Base-by-base conservation (phyloP, 2,888 invertebrate species). In the Mythimna lalbum region DNA sequence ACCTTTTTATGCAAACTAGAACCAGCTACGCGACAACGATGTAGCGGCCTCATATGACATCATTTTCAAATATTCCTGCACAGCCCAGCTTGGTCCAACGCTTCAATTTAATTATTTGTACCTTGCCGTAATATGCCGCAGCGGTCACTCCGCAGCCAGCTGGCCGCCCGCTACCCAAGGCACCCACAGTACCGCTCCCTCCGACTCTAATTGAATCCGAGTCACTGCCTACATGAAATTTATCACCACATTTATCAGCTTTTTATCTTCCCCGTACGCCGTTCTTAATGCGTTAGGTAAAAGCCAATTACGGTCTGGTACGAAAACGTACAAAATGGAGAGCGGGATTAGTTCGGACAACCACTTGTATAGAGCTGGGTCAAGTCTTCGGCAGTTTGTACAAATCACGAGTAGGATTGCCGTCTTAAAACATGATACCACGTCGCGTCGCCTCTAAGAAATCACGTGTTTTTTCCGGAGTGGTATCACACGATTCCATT, bases 201-300 rank as follows among this genome's bases (percentile, higher is more conserved):
- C 83, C 70, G 57, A 83, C 86, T 87, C 89, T 89, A 90, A 90
- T 90, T 90, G 90, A 90, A 90, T 90, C 87, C 86, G 87, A 88
- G 87, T 88, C 87, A 84, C 86, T 86, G 85, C 88, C 85, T 88
- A 87, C 88, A 84, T 86, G 83, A 88, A 90, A 89, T 90, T 89
- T 89, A 90, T 90, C 87, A 86, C 90, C 88, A 80, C 88, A 89
- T 90, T 90, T 89, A 89, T 88, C 89, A 87, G 89, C 85, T 86
- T 90, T 89, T 90, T 89, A 89, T 89, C 89, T 88, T 81, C 78
- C 82, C 74, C 78, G 82, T 83, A 87, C 85, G 82, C 83, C 80
- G 80, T 84, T 86, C 83, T 82, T 87, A 89, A 87, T 85, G 82
- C 80, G 83, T 86, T 82, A 86, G 81, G 84, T 86, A 82, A 86